Evolutionary conservation across 2,113 vertebrate species (phyloP).

Genomic region (Calyptomena viridis): DNA sequence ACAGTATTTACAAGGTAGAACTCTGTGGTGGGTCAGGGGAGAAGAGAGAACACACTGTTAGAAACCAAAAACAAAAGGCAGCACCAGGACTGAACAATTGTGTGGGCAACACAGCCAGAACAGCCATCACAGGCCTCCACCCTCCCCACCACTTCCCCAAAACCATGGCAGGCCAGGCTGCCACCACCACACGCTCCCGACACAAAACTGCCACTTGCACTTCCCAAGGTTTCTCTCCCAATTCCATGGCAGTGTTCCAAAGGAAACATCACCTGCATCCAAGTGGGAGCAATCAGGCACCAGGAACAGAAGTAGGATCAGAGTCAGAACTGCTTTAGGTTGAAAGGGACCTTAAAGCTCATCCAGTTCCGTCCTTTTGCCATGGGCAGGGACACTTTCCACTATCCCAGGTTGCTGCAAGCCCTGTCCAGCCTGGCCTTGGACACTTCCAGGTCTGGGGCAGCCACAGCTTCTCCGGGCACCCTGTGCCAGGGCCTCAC

Average conservation of each 20-base stretch:
- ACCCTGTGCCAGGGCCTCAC: neutral
- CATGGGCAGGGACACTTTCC: neutral
- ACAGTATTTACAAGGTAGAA: slow-evolving; percentile 99
- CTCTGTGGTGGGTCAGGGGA: slow-evolving; percentile 71
- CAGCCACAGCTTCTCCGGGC: neutral
- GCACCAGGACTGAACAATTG: neutral
- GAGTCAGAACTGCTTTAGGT: neutral
- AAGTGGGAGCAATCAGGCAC: neutral
- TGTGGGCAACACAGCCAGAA: neutral
- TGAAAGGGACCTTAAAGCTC: neutral
- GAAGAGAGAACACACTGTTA: neutral
- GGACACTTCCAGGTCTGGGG: neutral
- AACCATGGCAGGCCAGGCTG: fast-evolving
- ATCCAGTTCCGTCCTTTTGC: neutral
- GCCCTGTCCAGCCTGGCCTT: fast-evolving
- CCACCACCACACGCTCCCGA: neutral
- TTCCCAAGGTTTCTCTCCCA: neutral
- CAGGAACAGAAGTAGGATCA: neutral
- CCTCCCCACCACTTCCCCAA: neutral
- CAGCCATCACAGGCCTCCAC: fast-evolving
- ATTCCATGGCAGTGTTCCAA: fast-evolving
- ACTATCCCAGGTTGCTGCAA: neutral
- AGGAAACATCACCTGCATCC: neutral
- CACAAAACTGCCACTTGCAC: neutral
- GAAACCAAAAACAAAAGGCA: neutral